phyloP scores from a whole-genome alignment of 2,797 vertebrate genomes.

The Onychomys arenicola region DNA sequence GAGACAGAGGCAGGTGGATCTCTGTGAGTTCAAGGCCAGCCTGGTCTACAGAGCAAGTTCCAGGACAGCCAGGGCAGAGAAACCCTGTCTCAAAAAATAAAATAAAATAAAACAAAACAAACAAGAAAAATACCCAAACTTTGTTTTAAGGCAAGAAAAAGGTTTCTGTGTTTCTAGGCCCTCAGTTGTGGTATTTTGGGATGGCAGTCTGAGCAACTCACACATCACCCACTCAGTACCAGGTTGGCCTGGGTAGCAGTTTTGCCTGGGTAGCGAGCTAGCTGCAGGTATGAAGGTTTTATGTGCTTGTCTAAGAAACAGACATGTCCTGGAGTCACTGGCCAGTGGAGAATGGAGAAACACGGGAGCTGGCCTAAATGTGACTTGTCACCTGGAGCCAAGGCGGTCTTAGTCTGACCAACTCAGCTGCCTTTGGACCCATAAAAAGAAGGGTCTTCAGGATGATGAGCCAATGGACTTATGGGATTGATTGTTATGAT shows the following conservation, averaged over 20 bases:
- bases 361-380: neutral
- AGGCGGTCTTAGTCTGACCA: neutral
- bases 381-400: neutral
- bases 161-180: neutral
- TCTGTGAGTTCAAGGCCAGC: neutral
- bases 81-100: neutral
- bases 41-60: neutral
- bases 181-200: neutral
- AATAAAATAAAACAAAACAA: neutral
- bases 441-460: neutral
- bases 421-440: neutral
- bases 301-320: neutral
- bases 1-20: neutral
- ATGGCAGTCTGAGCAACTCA: neutral
- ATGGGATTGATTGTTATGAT: neutral
- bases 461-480: neutral
- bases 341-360: neutral
- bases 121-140: neutral
- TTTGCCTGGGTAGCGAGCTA: neutral
- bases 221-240: rapidly evolving
- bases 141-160: neutral
- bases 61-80: neutral
- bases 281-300: neutral
- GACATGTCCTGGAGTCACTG: neutral
- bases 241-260: neutral